Evolutionary conservation across 2,888 invertebrate species (phyloP), one percentile per base, ranked within the genome.

Genomic region (Apotomis capreana): DNA sequence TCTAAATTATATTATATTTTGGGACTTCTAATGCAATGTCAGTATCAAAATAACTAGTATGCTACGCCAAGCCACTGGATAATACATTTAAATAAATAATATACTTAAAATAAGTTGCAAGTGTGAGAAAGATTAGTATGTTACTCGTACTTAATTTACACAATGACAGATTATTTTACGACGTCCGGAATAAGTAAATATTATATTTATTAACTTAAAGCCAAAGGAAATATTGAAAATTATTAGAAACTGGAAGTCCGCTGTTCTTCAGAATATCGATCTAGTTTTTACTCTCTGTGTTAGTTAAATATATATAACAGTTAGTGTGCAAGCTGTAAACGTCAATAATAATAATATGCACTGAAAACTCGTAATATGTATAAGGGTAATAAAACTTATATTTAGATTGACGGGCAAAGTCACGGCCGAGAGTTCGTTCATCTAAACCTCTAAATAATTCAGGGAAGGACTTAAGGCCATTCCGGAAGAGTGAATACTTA

Each of bases 361-460:
- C 3, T 9, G 8, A 59, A 5, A 46, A 10, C 15, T 44, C 13
- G 13, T 9, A 46, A 13, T 9, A 13, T 60, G 15, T 46, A 8
- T 26, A 9, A 62, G 12, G n/a, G 26, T 49, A 49, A 49, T 49
- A 49, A 49, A 8, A 10, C n/a, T 44, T 51, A 62, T 62, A 54
- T 52, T 54, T 52, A 63, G 13, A 63, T 40, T 54, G 15, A 26
- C 64, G 40, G 37, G 52, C 49, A 63, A 63, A 63, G 54, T 64
- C 64, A 46, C 36, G 65, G 65, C 8, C 55, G 46, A 57, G 46
- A 65, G 12, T 65, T 57, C 36, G 9, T 26, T 68, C 36, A 37
- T 63, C 57, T 51, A 57, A 49, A 44, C 58, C 40, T 49, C 37
- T 46, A 69, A 69, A 63, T 69, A 69, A 26, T 51, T 44, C n/a